A percentile compares a stretch with the other conserved stretches of the same genome.
Evolutionary conservation across 2,797 vertebrate species (phyloP).

Genomic region (Poecile montanus): DNA sequence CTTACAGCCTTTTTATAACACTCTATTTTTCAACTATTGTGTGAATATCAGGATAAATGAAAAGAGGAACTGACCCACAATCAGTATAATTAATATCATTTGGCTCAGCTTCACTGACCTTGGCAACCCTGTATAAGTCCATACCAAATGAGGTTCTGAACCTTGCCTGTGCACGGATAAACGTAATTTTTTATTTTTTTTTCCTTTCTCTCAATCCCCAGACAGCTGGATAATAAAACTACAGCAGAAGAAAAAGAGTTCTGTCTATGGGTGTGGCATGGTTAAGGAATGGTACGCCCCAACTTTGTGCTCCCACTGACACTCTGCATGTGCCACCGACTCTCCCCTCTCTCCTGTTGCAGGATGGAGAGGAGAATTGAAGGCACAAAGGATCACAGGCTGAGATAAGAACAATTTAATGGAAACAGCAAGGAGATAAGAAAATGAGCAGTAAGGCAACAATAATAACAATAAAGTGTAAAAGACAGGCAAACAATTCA

Average conservation of each 20-base stretch:
- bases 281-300: neutral
- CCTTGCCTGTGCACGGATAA: neutral
- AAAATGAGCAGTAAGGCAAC: neutral
- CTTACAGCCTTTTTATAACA: neutral
- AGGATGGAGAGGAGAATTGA: neutral
- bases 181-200: neutral
- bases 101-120: neutral
- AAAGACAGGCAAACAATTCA: neutral
- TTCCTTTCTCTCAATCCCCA: neutral
- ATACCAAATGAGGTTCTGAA: neutral
- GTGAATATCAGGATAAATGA: neutral
- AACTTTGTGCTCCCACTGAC: neutral
- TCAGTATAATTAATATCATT: neutral
- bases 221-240: neutral
- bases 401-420: neutral
- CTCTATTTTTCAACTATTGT: neutral
- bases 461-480: neutral
- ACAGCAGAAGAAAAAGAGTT: neutral
- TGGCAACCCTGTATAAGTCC: neutral
- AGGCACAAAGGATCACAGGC: neutral
- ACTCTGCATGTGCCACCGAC: neutral
- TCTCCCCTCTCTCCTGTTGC: fast-evolving
- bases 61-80: neutral
- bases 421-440: neutral
- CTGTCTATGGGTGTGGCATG: fast-evolving